Conservation (phyloP, 1,140 invertebrate species). For the Apis laboriosa region DNA sequence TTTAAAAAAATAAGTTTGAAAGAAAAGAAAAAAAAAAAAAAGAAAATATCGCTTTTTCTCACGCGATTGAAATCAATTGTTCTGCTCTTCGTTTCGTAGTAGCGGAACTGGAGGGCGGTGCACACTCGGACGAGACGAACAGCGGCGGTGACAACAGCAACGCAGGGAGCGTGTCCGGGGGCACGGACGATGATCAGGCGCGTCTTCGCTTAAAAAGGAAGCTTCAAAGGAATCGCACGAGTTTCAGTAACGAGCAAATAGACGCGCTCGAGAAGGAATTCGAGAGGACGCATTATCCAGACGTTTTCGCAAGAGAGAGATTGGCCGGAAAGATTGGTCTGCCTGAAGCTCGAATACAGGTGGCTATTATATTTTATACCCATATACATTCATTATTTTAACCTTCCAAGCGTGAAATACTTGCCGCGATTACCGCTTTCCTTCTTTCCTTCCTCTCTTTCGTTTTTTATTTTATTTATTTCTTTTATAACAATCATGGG, state of each 20-base stretch:
- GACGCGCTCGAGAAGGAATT: slow-evolving; percentile 98
- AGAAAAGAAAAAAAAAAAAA: no score
- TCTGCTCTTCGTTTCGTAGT: slow-evolving; percentile 62
- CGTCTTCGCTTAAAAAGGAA: slow-evolving; percentile 96
- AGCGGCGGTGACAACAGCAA: slow-evolving; percentile 91
- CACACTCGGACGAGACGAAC: slow-evolving; percentile 88
- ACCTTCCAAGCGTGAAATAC: background rate
- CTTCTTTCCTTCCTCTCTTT: background rate
- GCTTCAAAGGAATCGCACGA: slow-evolving; percentile 98
- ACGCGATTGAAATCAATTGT: background rate
- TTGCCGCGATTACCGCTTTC: background rate
- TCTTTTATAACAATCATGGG: no score
- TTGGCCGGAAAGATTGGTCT: slow-evolving; percentile 98
- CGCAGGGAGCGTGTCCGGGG: slow-evolving; percentile 85
- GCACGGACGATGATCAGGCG: slow-evolving; percentile 91
- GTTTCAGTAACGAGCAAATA: slow-evolving; percentile 99
- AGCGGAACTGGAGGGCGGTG: slow-evolving; percentile 82
- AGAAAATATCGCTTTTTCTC: background rate
- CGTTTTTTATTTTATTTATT: no score
- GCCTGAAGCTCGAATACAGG: slow-evolving; percentile 98
- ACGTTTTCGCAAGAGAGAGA: slow-evolving; percentile 97
- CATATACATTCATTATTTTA: slow-evolving; percentile 4
- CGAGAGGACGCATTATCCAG: slow-evolving; percentile 94
- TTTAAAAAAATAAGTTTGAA: no score
- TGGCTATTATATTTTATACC: slow-evolving; percentile 79